These are phyloP conservation scores for Spinus olivaceus DNA, from an alignment of 2,797 vertebrate genomes.

Conservation along the genomic window DNA sequence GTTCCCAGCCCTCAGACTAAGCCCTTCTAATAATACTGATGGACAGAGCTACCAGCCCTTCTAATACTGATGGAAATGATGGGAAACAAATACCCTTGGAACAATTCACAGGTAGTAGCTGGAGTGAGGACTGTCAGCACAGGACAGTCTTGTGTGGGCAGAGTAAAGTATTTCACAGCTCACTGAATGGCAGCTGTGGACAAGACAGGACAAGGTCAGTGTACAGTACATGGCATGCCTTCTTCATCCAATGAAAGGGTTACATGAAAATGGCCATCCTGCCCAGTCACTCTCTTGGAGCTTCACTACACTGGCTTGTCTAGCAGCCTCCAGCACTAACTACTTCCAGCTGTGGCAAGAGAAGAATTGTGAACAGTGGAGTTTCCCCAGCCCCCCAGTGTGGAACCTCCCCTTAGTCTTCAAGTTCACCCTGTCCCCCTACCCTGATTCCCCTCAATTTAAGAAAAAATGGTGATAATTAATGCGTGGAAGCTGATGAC, in stretches of 20 bases:
- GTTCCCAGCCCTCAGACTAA: not conserved
- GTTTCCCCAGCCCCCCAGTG: not conserved
- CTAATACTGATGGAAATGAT: not conserved
- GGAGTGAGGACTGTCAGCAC: not conserved
- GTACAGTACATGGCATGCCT: not conserved
- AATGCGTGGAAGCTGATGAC: slow-evolving; percentile 63
- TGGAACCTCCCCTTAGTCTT: not conserved
- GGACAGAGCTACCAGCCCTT: not conserved
- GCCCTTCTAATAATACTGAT: not conserved
- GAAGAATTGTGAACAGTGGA: not conserved
- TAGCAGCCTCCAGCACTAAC: not conserved
- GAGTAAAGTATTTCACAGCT: not conserved
- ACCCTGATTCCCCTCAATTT: slow-evolving; percentile 37
- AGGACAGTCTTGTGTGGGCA: not conserved
- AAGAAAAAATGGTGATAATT: slow-evolving; percentile 62
- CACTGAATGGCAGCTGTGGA: not conserved
- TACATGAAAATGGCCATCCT: not conserved
- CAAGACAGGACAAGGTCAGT: not conserved
- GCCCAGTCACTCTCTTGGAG: not conserved
- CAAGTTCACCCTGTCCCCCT: not conserved
- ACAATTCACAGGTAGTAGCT: not conserved
- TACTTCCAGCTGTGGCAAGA: not conserved
- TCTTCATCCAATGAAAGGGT: not conserved
- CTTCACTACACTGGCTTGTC: not conserved
- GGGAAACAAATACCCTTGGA: not conserved